These are phyloP conservation scores for Solenopsis fugax DNA, from an alignment of 1,140 invertebrate genomes.

Conservation along the genomic window DNA sequence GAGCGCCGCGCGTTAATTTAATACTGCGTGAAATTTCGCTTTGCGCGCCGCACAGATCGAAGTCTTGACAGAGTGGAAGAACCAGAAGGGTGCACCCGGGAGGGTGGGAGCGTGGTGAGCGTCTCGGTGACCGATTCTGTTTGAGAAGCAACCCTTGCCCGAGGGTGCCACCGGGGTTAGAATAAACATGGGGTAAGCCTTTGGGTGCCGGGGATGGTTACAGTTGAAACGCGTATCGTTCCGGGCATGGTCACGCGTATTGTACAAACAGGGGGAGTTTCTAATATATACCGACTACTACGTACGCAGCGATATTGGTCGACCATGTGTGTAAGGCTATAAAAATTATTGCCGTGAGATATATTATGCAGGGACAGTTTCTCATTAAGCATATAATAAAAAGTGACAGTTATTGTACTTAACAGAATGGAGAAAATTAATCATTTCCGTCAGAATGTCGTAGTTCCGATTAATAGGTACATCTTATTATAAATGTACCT, in stretches of 20 bases:
- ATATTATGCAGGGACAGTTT: background rate
- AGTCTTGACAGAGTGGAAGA: constrained; percentile 61
- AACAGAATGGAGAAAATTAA: background rate
- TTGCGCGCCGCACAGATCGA: constrained; percentile 57
- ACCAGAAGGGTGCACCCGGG: constrained; percentile 62
- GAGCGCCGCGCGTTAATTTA: constrained; percentile 48
- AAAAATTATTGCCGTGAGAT: constrained; percentile 50
- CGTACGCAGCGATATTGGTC: constrained; percentile 22
- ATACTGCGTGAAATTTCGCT: constrained; percentile 57
- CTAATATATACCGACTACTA: constrained; percentile 81
- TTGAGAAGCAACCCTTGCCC: constrained; percentile 84
- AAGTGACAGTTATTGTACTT: background rate
- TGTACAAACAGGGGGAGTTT: constrained; percentile 83
- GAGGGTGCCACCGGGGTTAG: constrained; percentile 79
- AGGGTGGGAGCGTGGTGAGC: constrained; percentile 73
- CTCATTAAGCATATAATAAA: background rate
- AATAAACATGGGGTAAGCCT: constrained; percentile 82
- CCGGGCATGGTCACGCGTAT: constrained; percentile 83
- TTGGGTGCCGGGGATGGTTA: constrained; percentile 76
- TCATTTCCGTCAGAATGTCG: background rate
- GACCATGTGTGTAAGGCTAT: constrained; percentile 14
- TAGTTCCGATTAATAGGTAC: background rate
- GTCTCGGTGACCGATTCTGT: constrained; percentile 84
- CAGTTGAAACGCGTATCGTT: constrained; percentile 83
- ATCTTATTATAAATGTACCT: background rate